phyloP scores from a whole-genome alignment of 2,888 invertebrate genomes.

The Phragmatobia fuliginosa region DNA sequence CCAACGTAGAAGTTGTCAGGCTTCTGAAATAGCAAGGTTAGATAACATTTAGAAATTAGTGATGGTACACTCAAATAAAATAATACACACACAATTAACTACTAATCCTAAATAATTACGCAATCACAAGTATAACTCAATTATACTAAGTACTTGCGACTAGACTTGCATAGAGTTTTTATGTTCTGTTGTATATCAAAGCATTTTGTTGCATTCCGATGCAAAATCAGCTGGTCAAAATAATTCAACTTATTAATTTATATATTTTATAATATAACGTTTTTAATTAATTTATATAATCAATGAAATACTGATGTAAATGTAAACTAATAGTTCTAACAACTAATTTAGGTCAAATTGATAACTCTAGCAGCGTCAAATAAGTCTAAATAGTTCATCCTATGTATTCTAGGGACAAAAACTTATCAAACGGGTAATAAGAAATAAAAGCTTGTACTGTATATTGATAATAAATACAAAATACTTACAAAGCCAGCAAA shows the following conservation, averaged over 20 bases:
- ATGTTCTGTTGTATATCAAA: not conserved
- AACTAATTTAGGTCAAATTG: not conserved
- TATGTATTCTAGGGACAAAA: too few relatives aligned
- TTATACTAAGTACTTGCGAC: not conserved
- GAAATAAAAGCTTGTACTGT: not conserved
- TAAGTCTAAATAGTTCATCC: too few relatives aligned
- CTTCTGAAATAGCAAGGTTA: constrained; percentile 21
- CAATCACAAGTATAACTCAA: not conserved
- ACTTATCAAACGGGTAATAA: too few relatives aligned
- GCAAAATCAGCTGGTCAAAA: not conserved
- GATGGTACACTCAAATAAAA: too few relatives aligned
- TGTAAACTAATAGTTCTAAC: too few relatives aligned
- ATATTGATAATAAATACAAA: not conserved
- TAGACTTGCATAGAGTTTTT: not conserved
- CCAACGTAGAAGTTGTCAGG: constrained; percentile 50
- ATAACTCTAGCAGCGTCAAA: too few relatives aligned
- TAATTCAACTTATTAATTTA: not conserved
- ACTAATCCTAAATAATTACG: too few relatives aligned
- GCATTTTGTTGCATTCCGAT: not conserved
- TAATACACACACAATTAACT: too few relatives aligned
- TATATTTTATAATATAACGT: not conserved
- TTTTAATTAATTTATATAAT: too few relatives aligned
- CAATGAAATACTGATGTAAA: too few relatives aligned
- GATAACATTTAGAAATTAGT: not conserved
- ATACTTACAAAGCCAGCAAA: constrained; percentile 61